Evolutionary conservation across 2,797 vertebrate genomes (phyloP).

Genomic region (Loris lydekkerianus): DNA sequence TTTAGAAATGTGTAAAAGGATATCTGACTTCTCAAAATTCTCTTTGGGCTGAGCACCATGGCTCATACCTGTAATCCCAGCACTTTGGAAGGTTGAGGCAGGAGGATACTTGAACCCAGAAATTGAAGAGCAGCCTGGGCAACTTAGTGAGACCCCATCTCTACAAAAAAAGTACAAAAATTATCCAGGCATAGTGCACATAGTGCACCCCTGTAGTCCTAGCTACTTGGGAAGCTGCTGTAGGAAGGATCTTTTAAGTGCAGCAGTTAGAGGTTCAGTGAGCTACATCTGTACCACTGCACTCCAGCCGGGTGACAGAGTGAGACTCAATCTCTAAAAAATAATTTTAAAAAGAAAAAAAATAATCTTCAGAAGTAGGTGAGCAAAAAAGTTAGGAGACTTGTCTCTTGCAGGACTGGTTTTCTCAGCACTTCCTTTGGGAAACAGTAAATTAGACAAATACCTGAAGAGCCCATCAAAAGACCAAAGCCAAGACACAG

Average conservation of each 20-base stretch:
- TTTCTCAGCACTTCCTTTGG: not conserved
- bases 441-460: not conserved
- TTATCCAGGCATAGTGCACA: not conserved
- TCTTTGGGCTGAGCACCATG: not conserved
- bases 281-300: not conserved
- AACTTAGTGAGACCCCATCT: not conserved
- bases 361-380: not conserved
- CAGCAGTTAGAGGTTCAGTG: no score
- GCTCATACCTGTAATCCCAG: not conserved
- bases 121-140: not conserved
- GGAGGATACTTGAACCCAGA: not conserved
- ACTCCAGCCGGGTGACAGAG: not conserved
- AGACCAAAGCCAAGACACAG: fast-evolving
- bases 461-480: not conserved
- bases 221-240: no score
- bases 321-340: not conserved
- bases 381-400: not conserved
- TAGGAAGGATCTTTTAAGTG: no score
- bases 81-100: not conserved
- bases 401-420: not conserved
- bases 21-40: not conserved
- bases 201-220: no score
- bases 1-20: not conserved
- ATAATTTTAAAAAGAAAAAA: not conserved
- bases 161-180: not conserved